Conservation (phyloP, 2,113 vertebrate genomes). For the Ammospiza caudacuta region DNA sequence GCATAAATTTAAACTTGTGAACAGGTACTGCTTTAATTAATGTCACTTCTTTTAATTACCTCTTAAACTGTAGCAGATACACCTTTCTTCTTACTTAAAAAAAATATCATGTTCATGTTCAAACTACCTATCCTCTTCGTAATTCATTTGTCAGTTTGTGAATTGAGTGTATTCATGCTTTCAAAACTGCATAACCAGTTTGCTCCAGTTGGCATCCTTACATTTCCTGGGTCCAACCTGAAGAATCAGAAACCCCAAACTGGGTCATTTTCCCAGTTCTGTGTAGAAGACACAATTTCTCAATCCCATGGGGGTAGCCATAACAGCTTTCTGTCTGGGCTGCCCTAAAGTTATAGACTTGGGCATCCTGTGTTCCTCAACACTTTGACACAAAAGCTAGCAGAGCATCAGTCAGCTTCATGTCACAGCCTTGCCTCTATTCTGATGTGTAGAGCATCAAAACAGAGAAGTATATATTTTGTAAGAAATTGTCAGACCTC, state of each 20-base stretch:
- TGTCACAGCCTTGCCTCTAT: not conserved
- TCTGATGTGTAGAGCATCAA: not conserved
- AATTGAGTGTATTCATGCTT: not conserved
- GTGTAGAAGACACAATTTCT: not conserved
- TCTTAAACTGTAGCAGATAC: not conserved
- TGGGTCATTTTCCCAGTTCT: not conserved
- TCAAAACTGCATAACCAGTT: not conserved
- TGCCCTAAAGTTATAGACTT: accelerated
- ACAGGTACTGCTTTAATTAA: not conserved
- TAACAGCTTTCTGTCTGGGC: not conserved
- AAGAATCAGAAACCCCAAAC: not conserved
- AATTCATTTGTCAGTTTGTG: not conserved
- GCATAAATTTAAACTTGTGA: not conserved
- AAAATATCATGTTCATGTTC: not conserved
- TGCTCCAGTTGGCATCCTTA: not conserved
- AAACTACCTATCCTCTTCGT: not conserved
- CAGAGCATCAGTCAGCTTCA: not conserved
- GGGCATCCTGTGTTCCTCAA: not conserved
- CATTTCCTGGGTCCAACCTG: not conserved
- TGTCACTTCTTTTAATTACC: not conserved
- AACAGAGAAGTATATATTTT: not conserved
- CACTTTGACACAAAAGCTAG: not conserved
- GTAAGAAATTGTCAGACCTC: not conserved
- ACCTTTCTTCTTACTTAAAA: not conserved
- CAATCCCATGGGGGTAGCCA: not conserved